Base-by-base conservation (phyloP, 2,113 vertebrate species). In the Lota lota region DNA sequence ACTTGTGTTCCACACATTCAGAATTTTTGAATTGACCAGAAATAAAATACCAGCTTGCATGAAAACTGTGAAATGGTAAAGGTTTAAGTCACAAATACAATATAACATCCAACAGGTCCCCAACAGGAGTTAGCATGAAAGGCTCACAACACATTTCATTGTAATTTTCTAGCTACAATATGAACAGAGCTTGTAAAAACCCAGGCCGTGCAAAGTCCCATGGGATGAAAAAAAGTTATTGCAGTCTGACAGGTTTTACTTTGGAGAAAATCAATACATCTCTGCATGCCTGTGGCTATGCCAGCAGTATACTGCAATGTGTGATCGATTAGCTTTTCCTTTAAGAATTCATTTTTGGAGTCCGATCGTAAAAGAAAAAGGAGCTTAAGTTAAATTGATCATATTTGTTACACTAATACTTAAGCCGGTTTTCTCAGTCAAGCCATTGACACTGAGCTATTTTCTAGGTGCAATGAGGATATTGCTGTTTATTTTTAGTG, bases 281-380 rank as follows among this genome's bases (percentile, higher is more conserved):
- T 69, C 76, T 73, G 77, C 79, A 82, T 80, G 80, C 70, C 69
- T 71, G 58, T 19, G 56, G 67, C 63, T 66, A 24, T 62, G 59
- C 61, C 66, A 21, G 68, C 57, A 74, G 75, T 65, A 0, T 12
- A n/a, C 59, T 58, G 67, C 71, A 53, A 19, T 16, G 65, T 75
- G 81, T 80, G 83, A 85, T 73, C 66, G 78, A 80, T 72, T 50
- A 58, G 79, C 72, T 73, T 81, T 10, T 61, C 51, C 58, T 68
- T 68, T 22, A 60, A 63, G 24, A 66, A 65, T 66, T 71, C 57
- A 36, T 19, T 60, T 77, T 84, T 73, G 58, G 50, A 61, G 69
- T 71, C 54, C 40, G 59, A 70, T 76, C 54, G 69, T 78, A 57
- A 28, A 22, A 24, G 4, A 56, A 20, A 72, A 75, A 67, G 70